These are phyloP conservation scores for Cygnus buccinator DNA, from an alignment of 2,113 vertebrate species.

Conservation along the genomic window DNA sequence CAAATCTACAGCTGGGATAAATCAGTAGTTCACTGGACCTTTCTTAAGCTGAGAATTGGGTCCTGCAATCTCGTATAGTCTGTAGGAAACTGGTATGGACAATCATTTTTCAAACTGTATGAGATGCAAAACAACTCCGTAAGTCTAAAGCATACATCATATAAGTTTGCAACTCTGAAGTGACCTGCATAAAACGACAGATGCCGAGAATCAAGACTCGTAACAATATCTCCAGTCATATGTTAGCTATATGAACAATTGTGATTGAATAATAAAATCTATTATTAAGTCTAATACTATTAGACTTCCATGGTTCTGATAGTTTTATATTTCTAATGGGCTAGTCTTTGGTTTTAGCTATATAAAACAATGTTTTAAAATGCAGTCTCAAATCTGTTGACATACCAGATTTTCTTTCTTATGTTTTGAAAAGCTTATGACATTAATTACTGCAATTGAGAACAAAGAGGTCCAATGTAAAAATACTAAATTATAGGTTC, in stretches of 20 bases:
- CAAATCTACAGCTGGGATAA: slow-evolving; percentile 11
- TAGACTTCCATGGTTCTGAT: neutral
- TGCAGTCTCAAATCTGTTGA: neutral
- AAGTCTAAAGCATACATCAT: neutral
- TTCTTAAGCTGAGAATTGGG: neutral
- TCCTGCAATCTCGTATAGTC: neutral
- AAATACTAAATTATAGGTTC: neutral
- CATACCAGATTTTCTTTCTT: neutral
- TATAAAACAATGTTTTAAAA: neutral
- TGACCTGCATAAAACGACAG: neutral
- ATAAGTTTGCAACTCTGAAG: neutral
- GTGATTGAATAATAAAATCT: neutral
- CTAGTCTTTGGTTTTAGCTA: neutral
- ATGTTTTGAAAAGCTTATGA: neutral
- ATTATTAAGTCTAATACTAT: neutral
- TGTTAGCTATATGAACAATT: neutral
- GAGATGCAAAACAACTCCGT: neutral
- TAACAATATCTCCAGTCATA: neutral
- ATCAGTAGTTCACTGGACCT: slow-evolving; percentile 7
- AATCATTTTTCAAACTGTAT: neutral
- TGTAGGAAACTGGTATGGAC: neutral
- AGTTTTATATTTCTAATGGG: neutral
- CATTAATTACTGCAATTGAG: neutral
- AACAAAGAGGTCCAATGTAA: neutral
- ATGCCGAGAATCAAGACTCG: neutral